Conservation (phyloP, 2,888 invertebrate species). For the Eilema depressum region DNA sequence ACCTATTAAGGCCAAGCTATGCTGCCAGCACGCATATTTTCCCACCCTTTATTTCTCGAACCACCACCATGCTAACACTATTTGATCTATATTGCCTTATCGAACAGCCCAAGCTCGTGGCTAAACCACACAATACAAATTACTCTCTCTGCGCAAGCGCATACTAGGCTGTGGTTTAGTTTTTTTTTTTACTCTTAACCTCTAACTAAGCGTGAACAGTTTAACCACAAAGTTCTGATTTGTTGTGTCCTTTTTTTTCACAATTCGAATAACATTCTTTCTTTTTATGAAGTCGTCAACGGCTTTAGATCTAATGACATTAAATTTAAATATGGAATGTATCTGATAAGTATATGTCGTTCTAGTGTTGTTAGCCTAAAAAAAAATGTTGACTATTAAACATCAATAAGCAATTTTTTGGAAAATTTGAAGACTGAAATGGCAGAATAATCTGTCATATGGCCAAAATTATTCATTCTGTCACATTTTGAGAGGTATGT, state of each 20-base stretch:
- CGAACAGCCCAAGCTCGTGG: slow-evolving; percentile 8
- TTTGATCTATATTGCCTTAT: slow-evolving; percentile 42
- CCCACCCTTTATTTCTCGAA: background rate
- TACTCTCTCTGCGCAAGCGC: slow-evolving; percentile 53
- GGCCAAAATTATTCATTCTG: no score
- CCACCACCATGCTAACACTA: slow-evolving; percentile 8
- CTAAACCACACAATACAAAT: slow-evolving; percentile 64
- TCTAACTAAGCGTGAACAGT: slow-evolving; percentile 71
- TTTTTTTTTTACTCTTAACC: slow-evolving; percentile 60
- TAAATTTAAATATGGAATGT: background rate
- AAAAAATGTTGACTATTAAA: no score
- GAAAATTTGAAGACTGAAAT: no score
- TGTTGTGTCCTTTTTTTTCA: slow-evolving; percentile 9
- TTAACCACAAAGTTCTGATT: slow-evolving; percentile 62
- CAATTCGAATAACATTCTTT: background rate
- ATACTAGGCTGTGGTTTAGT: slow-evolving; percentile 68
- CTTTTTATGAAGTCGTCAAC: background rate
- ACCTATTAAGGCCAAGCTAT: background rate
- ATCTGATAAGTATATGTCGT: no score
- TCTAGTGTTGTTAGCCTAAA: no score
- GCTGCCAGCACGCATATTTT: background rate
- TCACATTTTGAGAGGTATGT: no score
- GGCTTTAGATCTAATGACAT: background rate
- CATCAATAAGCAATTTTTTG: no score
- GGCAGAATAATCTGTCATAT: no score